Conservation (phyloP, 1,140 invertebrate genomes). For the Heliconius hewitsoni region DNA sequence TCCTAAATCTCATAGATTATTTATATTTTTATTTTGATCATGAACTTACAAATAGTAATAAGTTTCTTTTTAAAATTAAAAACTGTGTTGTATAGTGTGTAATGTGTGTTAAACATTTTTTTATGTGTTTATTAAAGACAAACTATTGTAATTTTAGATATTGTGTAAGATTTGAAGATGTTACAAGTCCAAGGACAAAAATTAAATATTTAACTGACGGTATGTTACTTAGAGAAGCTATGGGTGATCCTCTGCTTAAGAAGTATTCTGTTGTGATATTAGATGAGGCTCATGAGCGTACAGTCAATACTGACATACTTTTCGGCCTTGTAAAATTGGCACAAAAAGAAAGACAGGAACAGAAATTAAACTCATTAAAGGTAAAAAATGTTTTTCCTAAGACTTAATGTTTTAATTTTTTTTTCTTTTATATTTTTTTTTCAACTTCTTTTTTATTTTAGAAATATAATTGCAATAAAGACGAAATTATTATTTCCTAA, state of each 20-base stretch:
- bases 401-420: too few relatives aligned
- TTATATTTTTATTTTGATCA: too few relatives aligned
- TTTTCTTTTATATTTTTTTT: too few relatives aligned
- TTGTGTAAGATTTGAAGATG: slow-evolving; percentile 95
- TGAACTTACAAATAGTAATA: too few relatives aligned
- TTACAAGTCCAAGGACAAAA: slow-evolving; percentile 87
- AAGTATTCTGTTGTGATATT: slow-evolving; percentile 93
- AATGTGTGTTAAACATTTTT: neutral
- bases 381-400: slow-evolving; percentile 53
- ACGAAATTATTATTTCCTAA: too few relatives aligned
- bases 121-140: neutral
- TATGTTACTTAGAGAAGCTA: slow-evolving; percentile 95
- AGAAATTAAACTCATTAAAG: slow-evolving; percentile 85
- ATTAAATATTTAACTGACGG: slow-evolving; percentile 97
- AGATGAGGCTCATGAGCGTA: slow-evolving; percentile 98
- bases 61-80: too few relatives aligned
- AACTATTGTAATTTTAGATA: slow-evolving; percentile 82
- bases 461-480: too few relatives aligned
- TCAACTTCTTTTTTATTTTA: too few relatives aligned
- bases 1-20: too few relatives aligned
- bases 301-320: slow-evolving; percentile 95
- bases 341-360: slow-evolving; percentile 86
- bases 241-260: slow-evolving; percentile 86
- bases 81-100: too few relatives aligned
- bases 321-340: slow-evolving; percentile 94